Percentiles rank a stretch among this genome's conserved stretches.
Evolutionary conservation across 2,113 vertebrate genomes (phyloP).

Genomic region (Rhagologus leucostigma): DNA sequence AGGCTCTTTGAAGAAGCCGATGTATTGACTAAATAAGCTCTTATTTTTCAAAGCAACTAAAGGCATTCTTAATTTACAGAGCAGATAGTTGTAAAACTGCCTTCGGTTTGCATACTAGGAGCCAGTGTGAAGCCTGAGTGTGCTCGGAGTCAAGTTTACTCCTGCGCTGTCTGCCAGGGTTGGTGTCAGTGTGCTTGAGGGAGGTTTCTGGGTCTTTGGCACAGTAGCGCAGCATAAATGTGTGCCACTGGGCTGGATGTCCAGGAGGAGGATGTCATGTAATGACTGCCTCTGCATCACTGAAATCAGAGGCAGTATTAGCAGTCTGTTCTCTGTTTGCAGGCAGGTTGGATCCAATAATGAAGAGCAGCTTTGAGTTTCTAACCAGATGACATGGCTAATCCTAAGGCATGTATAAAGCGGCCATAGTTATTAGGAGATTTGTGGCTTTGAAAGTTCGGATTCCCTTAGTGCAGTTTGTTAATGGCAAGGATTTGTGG

Average conservation of each 20-base stretch:
- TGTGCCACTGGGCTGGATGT: not conserved
- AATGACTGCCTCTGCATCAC: not conserved
- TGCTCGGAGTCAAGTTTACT: not conserved
- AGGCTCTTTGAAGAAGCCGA: slow-evolving; percentile 41
- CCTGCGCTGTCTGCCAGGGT: not conserved
- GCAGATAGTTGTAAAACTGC: slow-evolving; percentile 25
- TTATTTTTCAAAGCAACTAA: slow-evolving; percentile 48
- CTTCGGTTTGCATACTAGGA: not conserved
- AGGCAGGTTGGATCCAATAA: slow-evolving; percentile 24
- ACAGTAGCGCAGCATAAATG: not conserved
- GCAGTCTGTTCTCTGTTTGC: not conserved
- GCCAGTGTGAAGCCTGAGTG: not conserved
- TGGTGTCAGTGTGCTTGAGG: not conserved
- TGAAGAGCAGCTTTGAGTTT: slow-evolving; percentile 26
- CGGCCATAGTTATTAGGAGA: slow-evolving; percentile 33
- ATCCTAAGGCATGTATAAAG: slow-evolving; percentile 41
- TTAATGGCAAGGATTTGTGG: slow-evolving; percentile 20
- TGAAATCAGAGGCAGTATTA: not conserved
- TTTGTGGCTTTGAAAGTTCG: slow-evolving; percentile 12
- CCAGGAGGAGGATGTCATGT: not conserved
- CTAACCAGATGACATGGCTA: slow-evolving; percentile 46
- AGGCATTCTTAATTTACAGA: slow-evolving; percentile 44
- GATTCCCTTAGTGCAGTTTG: slow-evolving; percentile 21
- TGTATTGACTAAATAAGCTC: slow-evolving; percentile 32
- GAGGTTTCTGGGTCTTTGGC: slow-evolving; percentile 11